Evolutionary conservation across 2,888 invertebrate species (phyloP), one percentile per base, ranked within the genome.

Genomic region (Agrochola circellaris): DNA sequence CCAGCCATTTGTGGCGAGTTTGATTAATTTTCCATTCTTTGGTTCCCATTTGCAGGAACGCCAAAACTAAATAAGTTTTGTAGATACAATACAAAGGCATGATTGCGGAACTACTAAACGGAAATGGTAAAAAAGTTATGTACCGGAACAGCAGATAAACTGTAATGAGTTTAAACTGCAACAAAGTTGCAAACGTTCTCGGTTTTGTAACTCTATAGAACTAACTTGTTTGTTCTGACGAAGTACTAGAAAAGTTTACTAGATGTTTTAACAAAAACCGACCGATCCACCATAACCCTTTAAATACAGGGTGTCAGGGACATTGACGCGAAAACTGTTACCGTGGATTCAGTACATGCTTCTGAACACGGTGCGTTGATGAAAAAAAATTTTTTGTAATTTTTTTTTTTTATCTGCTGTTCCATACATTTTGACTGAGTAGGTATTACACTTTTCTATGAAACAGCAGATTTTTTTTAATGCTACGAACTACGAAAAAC

Each of bases 11-110:
- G 65, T 68, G 66, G 51, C 8, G 13, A 69, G 17, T 64, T 64
- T 68, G 82, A 75, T 75, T 70, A 73, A 70, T 70, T 38, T 56
- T 60, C 15, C n/a, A n/a, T 73, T 34, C 13, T 73, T 61, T 45
- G 13, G n/a, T 62, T 62, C 13, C 17, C 26, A 51, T 61, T 68
- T 54, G 26, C 23, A 20, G 51, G n/a, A 62, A 62, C 3, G 17
- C 42, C 9, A 54, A 15, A 54, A n/a, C 30, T 17, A 23, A 17
- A 1, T 9, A 67, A 15, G 17, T 51, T 66, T 42, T n/a, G 17
- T n/a, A 26, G 30, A n/a, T n/a, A 30, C n/a, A n/a, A n/a, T n/a
- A 30, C n/a, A n/a, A 30, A 8, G 26, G 26, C 9, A 30, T 77
- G 54, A 26, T 51, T 48, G 23, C 38, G 4, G 30, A 30, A 15